phyloP scores from a whole-genome alignment of 2,797 vertebrate species.

The Cirrhinus mrigala region DNA sequence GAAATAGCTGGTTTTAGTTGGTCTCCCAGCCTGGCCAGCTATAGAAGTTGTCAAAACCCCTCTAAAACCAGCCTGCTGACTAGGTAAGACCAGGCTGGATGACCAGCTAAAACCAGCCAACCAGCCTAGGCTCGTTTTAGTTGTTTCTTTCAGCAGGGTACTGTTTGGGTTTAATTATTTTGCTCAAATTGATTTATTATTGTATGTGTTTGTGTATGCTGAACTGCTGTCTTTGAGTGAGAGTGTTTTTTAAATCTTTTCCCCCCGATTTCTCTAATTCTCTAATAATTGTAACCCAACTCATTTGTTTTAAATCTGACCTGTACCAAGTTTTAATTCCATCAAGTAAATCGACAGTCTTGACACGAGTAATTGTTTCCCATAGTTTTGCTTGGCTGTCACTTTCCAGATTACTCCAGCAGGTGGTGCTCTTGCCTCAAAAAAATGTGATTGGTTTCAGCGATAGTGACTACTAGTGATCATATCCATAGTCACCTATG shows the following conservation, averaged over 20 bases:
- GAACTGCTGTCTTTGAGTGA: neutral
- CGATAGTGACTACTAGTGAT: neutral
- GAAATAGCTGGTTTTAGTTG: no score
- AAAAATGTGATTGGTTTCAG: accelerated
- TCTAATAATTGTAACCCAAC: neutral
- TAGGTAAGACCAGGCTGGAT: no score
- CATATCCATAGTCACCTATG: neutral
- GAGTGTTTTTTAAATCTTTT: neutral
- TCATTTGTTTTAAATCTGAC: neutral
- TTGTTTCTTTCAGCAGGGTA: no score
- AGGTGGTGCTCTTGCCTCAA: constrained; percentile 16
- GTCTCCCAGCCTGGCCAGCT: no score
- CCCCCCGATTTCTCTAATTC: neutral
- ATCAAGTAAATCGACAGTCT: neutral
- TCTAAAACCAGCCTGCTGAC: no score
- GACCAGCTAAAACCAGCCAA: no score
- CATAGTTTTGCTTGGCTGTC: neutral
- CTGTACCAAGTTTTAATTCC: neutral
- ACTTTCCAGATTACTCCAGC: neutral
- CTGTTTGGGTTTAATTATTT: neutral
- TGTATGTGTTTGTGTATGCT: neutral
- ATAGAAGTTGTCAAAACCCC: no score
- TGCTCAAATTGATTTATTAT: neutral
- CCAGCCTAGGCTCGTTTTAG: no score
- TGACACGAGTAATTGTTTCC: neutral